Evolutionary conservation across 2,113 vertebrate species (phyloP), one percentile per base, ranked within the genome.

Genomic region (Setophaga petechia): DNA sequence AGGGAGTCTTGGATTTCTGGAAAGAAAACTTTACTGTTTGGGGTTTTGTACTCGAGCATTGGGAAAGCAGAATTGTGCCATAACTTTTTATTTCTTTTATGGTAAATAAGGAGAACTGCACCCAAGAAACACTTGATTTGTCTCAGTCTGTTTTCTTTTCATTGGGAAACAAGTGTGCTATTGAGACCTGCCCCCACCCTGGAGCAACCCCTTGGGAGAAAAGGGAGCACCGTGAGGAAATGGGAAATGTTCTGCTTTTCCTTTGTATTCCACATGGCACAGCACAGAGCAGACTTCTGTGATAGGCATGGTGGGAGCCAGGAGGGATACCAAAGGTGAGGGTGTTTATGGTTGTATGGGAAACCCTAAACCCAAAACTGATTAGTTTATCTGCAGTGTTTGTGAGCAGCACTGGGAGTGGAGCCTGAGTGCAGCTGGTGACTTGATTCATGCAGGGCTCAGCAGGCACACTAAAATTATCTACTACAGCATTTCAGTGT

Each of bases 61-160:
- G n/a, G 51, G 62, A 55, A 82, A 71, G 43, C 12, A 78, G 18
- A 5, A 14, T 23, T 52, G 30, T 41, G 6, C 10, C 27, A 2
- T 33, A 7, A 0, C 0, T 20, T 14, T 1, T 5, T 8, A 1
- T 6, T 6, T 2, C 8, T 25, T 10, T 25, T 21, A 14, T 35
- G 4, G 5, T 46, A 69, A 84, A 52, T 30, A 52, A 82, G 27
- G 19, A 63, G 66, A 72, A 54, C 35, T 63, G 20, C 27, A 41
- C 37, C 21, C 33, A 49, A 66, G 41, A 67, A 81, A 33, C 27
- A 21, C 21, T 46, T 28, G 41, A 17, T 63, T 55, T 63, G 12
- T 44, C 49, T 72, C 58, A 76, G 30, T 24, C 68, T 46, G 30
- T 67, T 82, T 77, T 35, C 55, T 68, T 58, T 35, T 37, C 6